phyloP scores from a whole-genome alignment of 2,888 invertebrate species.

The Drosophila mettleri region DNA sequence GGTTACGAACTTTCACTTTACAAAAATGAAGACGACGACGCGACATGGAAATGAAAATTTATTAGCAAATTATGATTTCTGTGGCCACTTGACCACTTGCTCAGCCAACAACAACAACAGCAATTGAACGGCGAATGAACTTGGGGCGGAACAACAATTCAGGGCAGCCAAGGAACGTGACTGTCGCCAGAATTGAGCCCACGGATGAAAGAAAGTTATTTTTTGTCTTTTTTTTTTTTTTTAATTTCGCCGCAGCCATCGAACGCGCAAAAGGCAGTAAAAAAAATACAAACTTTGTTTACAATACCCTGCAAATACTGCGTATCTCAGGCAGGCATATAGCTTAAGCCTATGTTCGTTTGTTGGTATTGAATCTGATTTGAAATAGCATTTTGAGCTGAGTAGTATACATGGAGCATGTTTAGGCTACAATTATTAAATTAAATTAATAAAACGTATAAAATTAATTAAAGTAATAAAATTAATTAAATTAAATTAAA shows the following conservation, averaged over 20 bases:
- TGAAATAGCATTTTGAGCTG: too few species aligned
- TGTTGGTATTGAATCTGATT: too few species aligned
- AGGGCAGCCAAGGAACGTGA: constrained; percentile 74
- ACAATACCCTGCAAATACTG: constrained; percentile 19
- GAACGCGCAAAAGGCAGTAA: constrained; percentile 2
- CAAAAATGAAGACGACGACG: constrained; percentile 51
- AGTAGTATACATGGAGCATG: not conserved
- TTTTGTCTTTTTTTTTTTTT: constrained; percentile 10
- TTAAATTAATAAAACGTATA: too few species aligned
- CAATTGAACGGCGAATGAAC: constrained; percentile 60
- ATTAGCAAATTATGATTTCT: constrained; percentile 77
- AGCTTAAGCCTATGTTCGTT: not conserved
- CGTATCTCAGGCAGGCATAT: not conserved
- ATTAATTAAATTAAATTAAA: too few species aligned
- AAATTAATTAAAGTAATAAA: too few species aligned
- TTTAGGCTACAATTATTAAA: too few species aligned
- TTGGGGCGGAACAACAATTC: constrained; percentile 51
- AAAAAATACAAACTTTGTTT: constrained; percentile 11
- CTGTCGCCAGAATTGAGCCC: constrained; percentile 70
- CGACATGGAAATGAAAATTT: constrained; percentile 76
- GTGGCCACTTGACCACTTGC: constrained; percentile 58
- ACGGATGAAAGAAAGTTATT: constrained; percentile 71
- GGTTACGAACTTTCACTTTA: constrained; percentile 60
- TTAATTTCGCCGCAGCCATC: constrained; percentile 13
- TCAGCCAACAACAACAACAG: constrained; percentile 32